Base-by-base conservation (phyloP, 2,888 invertebrate genomes). In the Tanypteryx hageni region DNA sequence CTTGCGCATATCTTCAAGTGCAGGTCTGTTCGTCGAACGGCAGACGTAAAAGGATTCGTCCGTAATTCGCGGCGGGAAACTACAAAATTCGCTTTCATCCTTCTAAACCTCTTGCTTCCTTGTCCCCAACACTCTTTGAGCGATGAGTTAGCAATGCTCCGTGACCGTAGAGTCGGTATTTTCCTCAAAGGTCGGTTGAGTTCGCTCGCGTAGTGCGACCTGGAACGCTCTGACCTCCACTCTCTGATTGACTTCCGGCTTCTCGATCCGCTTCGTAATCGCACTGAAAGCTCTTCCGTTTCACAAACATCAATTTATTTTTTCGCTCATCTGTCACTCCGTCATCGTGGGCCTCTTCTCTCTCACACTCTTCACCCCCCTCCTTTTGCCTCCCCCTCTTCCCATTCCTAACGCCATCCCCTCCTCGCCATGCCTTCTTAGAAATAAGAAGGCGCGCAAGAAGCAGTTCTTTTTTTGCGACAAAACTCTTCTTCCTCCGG, bases 221-320 rank as follows among this genome's bases (percentile, higher is more conserved):
- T 86, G 86, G 27, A n/a, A 85, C 85, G 56, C 57, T 18, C n/a
- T 85, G 85, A 61, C 86, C 86, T 86, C 85, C 85, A 57, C 85
- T 59, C 86, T 16, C 61, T 61, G 86, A 86, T 86, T 86, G 86
- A 86, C 86, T 86, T 86, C 86, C 86, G 86, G 86, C 86, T 61
- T 86, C 27, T 59, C 61, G 86, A 86, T 16, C 27, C 61, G 86
- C 61, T 61, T 16, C 59, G 86, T 57, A 61, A 86, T 86, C 86
- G 61, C 31, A 16, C 86, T 86, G 86, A 86, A 61, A 86, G 86
- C 31, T 31, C 86, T 86, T 86, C 86, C 86, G 86, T 27, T 86
- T 61, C 61, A 61, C 61, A 61, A 86, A 57, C 57, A 61, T 31
- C 61, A 86, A 86, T 86, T 86, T 61, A 86, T 86, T 86, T 86